Percentiles rank a stretch among this genome's conserved stretches.
Evolutionary conservation across 2,113 vertebrate species (phyloP).

Genomic region (Synodontis membranacea): DNA sequence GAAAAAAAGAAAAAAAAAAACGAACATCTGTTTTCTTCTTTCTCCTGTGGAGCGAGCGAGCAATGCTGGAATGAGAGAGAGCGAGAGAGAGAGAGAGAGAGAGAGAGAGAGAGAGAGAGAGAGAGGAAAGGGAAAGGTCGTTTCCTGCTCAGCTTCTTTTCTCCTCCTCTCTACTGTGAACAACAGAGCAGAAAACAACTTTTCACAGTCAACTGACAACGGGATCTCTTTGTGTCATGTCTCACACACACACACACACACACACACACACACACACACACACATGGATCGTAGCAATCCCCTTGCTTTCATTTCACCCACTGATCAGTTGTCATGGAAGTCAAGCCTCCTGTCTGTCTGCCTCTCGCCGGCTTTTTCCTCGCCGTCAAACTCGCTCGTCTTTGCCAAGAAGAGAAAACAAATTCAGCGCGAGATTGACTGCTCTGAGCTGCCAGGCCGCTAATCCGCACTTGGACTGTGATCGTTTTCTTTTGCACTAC

Average conservation of each 20-base stretch:
- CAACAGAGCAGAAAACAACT: constrained; percentile 53
- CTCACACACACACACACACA: background rate
- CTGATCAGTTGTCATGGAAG: constrained; percentile 59
- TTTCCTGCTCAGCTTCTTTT: constrained; percentile 20
- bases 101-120: constrained; percentile 6
- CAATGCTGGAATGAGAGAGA: background rate
- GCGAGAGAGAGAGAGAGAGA: background rate
- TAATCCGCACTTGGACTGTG: constrained; percentile 64
- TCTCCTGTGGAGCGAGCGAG: background rate
- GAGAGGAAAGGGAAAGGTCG: background rate
- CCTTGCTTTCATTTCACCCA: constrained; percentile 43
- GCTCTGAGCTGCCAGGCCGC: constrained; percentile 49
- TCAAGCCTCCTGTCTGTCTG: constrained; percentile 54
- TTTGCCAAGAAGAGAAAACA: constrained; percentile 54
- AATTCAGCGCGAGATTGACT: constrained; percentile 54
- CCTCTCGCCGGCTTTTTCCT: constrained; percentile 50
- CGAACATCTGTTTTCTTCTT: constrained; percentile 28
- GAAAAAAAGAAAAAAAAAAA: constrained; percentile 9
- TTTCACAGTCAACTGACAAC: constrained; percentile 60
- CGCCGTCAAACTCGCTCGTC: constrained; percentile 45
- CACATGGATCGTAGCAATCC: constrained; percentile 50
- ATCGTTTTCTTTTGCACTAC: constrained; percentile 29
- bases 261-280: constrained; percentile 9
- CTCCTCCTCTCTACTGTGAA: constrained; percentile 41
- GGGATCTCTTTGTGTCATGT: constrained; percentile 50